A percentile compares a stretch with the other conserved stretches of the same genome.
Conservation (phyloP, 2,888 invertebrate species). For the Xanthia togata region DNA sequence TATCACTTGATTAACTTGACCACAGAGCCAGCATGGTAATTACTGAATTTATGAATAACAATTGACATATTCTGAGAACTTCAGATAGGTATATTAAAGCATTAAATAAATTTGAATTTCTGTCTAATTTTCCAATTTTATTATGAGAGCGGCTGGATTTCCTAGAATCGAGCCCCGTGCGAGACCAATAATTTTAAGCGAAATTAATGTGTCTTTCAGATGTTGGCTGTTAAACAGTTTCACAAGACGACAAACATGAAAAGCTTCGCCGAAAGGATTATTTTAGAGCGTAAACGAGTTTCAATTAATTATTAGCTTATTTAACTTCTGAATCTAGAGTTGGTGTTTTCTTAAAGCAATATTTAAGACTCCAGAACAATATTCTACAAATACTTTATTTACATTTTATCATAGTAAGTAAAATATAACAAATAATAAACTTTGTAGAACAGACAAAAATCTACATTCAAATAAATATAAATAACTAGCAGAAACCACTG, state of each 20-base stretch:
- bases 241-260: neutral
- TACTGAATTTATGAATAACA: neutral
- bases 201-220: neutral
- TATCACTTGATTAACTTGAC: neutral
- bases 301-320: neutral
- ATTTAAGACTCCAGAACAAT: neutral
- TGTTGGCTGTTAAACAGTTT: neutral
- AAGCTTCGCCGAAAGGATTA: neutral
- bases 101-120: slow-evolving; percentile 2
- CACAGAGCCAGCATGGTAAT: neutral
- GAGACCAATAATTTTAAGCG: neutral
- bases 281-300: neutral
- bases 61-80: slow-evolving; percentile 21
- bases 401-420: neutral
- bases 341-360: neutral
- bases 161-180: neutral
- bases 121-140: neutral
- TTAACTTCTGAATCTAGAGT: neutral
- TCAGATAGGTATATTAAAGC: neutral
- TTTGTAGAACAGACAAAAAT: slow-evolving; percentile 9
- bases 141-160: neutral
- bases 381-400: neutral
- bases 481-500: neutral
- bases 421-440: too few relatives aligned
- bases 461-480: slow-evolving; percentile 20